Percentiles rank a stretch among this genome's conserved stretches.
Conservation (phyloP, 2,797 vertebrate genomes). For the Sebastes hopkinsi region DNA sequence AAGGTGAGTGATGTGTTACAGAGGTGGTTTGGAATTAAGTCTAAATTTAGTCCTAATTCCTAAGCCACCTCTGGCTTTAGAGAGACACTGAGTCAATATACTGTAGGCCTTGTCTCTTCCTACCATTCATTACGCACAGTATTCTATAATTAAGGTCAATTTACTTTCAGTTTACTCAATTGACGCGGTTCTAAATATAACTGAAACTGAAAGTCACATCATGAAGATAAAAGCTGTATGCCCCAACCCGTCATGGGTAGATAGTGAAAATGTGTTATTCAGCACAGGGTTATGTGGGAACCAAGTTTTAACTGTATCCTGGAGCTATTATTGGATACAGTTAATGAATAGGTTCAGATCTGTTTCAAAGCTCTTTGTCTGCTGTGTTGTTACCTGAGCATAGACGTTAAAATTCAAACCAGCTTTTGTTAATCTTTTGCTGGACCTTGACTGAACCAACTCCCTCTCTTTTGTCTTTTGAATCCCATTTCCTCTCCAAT, state of each 20-base stretch:
- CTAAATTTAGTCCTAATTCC: conserved; percentile 59
- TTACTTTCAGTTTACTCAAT: conserved; percentile 8
- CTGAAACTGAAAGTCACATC: neutral
- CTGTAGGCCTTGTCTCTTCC: neutral
- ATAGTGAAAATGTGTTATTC: conserved; percentile 15
- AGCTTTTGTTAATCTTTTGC: conserved; percentile 46
- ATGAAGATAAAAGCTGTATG: neutral
- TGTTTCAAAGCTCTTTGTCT: neutral
- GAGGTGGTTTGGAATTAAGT: conserved; percentile 58
- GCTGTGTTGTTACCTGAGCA: neutral
- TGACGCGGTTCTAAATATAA: conserved; percentile 5
- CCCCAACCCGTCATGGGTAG: neutral
- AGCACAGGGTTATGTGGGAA: neutral
- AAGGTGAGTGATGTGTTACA: conserved; percentile 56
- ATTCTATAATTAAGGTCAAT: conserved; percentile 9
- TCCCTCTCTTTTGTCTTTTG: conserved; percentile 23
- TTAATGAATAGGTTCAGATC: conserved; percentile 10
- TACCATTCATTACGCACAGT: neutral
- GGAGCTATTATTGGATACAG: conserved; percentile 18
- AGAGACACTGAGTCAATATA: conserved; percentile 25
- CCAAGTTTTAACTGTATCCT: conserved; percentile 6
- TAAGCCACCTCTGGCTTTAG: conserved; percentile 47
- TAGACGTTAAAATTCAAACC: conserved; percentile 35
- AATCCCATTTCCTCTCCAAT: conserved; percentile 24
- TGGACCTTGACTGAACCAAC: conserved; percentile 10